Conservation (phyloP, 2,113 vertebrate genomes). For the Callorhinus ursinus region DNA sequence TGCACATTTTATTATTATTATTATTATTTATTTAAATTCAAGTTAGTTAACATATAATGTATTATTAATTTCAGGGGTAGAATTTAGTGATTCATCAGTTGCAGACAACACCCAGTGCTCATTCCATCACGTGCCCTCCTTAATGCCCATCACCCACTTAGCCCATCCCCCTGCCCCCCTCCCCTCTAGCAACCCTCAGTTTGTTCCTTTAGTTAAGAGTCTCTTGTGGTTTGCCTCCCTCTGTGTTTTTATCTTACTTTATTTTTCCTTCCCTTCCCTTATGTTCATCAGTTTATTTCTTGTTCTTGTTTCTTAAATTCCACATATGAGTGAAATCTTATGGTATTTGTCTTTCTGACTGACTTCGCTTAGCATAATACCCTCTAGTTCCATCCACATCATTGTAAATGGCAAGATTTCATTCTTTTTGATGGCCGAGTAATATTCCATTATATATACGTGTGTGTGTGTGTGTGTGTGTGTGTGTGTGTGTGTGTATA, state of each 20-base stretch:
- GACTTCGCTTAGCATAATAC: not conserved
- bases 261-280: not conserved
- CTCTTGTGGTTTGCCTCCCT: not conserved
- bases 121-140: not conserved
- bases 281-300: not conserved
- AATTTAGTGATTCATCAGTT: not conserved
- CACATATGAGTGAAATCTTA: not conserved
- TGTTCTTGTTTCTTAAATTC: not conserved
- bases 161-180: not conserved
- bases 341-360: not conserved
- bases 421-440: not conserved
- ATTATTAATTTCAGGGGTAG: not conserved
- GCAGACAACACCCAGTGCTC: not conserved
- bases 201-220: not conserved
- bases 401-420: not conserved
- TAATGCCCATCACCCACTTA: not conserved
- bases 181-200: not conserved
- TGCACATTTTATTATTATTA: not conserved
- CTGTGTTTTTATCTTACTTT: not conserved
- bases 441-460: not conserved
- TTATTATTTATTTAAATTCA: not conserved
- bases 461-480: rapidly evolving
- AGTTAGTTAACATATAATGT: not conserved
- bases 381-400: not conserved
- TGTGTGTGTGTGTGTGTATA: too few species aligned